phyloP scores from a whole-genome alignment of 64 coral and sea anemone genomes.

The Dendronephthya gigantea region DNA sequence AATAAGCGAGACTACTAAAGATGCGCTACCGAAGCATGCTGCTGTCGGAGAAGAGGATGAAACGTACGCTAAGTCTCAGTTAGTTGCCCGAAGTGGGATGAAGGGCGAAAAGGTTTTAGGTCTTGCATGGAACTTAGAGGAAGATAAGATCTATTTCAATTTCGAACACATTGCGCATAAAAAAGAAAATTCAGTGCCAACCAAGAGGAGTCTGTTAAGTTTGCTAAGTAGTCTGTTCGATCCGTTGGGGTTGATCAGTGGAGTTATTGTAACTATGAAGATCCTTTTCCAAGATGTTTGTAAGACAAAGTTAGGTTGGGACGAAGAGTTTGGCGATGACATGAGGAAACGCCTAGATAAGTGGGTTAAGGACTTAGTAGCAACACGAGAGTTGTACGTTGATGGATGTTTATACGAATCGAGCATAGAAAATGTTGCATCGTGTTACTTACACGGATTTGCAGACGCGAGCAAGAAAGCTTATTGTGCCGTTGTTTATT shows the following conservation, averaged over 20 bases:
- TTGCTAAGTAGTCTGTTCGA: neutral
- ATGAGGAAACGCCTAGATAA: neutral
- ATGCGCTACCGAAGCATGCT: neutral
- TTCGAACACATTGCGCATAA: neutral
- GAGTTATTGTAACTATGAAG: neutral
- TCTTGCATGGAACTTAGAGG: neutral
- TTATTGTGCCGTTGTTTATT: neutral
- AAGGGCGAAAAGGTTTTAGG: neutral
- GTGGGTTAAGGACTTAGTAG: slow-evolving; percentile 2
- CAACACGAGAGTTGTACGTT: neutral
- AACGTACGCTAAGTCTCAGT: neutral
- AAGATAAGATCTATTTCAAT: neutral
- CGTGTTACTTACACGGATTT: slow-evolving; percentile 14
- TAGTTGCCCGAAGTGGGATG: neutral
- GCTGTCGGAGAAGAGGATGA: neutral
- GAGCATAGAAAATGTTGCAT: neutral
- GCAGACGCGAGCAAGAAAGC: slow-evolving; percentile 9
- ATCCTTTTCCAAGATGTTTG: slow-evolving; percentile 12
- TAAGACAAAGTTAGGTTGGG: neutral
- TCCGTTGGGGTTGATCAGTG: neutral
- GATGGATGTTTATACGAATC: neutral
- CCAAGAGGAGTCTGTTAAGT: neutral
- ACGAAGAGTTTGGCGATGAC: neutral
- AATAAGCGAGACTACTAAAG: neutral
- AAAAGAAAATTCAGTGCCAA: neutral